Evolutionary conservation across 2,888 invertebrate species (phyloP), one percentile per base, ranked within the genome.

Genomic region (Lasioglossum lativentre): DNA sequence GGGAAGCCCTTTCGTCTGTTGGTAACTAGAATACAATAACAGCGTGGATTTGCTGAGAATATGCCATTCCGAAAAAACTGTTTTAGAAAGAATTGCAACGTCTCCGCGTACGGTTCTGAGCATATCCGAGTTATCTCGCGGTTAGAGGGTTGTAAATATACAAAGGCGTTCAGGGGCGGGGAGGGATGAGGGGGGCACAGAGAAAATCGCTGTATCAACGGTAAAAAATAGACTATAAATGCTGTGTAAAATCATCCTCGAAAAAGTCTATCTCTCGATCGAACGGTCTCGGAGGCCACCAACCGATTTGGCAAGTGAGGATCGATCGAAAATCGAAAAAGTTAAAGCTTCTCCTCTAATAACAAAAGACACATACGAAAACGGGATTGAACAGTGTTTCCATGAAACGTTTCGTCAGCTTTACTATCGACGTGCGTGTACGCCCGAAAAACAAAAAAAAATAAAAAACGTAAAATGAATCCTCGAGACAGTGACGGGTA

Each of bases 281-380:
- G 87, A 88, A 92, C 91, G 90, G 87, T 87, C 88, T 90, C 88
- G 91, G 92, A 93, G 34, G 34, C 73, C 52, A 30, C 30, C 73
- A 27, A 71, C 68, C 66, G 66, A 45, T 34, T 73, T 38, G 79
- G 66, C 73, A 80, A 38, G n/a, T 2, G 70, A 40, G 70, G 38
- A 12, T 38, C 23, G 23, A 70, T 70, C 40, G 34, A 30, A 56
- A 23, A 52, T 27, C 59, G 59, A 27, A 59, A 59, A 30, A 12
- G 56, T 56, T 56, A 56, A 19, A 63, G 63, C 63, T 30, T 63
- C 30, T 30, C n/a, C 16, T 63, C 63, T 30, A 42, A 45, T 8
- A 27, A 27, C 14, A 27, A 45, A 27, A 72, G 19, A 75, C n/a
- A n/a, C n/a, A 56, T 23, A 74, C 23, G 6, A 40, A n/a, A 38